Percentiles rank a stretch among this genome's conserved stretches.
These are phyloP conservation scores for Apostichopus leukothele DNA, from an alignment of 53 echinoderm and acorn worm genomes.

Conservation along the genomic window DNA sequence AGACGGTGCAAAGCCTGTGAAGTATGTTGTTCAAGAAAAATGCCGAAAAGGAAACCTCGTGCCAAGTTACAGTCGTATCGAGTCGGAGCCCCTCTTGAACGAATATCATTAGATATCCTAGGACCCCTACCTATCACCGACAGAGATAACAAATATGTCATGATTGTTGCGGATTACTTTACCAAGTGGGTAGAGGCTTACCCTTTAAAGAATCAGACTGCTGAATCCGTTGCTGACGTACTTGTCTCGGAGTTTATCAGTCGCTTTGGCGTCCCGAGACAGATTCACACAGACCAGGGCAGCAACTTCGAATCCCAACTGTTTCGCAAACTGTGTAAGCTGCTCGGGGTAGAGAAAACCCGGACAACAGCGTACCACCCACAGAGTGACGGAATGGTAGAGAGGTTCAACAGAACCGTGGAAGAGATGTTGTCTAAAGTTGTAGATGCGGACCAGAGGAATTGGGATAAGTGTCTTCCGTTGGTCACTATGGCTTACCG, in stretches of 20 bases:
- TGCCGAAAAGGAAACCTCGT: slow-evolving; percentile 1
- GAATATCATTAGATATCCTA: slow-evolving; percentile 50
- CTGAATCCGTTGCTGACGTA: slow-evolving; percentile 49
- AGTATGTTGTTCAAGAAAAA: background rate
- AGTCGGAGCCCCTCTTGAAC: slow-evolving; percentile 47
- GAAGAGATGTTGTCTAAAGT: slow-evolving; percentile 50
- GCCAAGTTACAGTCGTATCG: background rate
- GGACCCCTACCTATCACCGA: slow-evolving; percentile 49
- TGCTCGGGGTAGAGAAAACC: slow-evolving; percentile 51
- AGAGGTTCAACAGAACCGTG: slow-evolving; percentile 45
- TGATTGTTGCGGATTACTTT: slow-evolving; percentile 54
- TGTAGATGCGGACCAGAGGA: slow-evolving; percentile 42
- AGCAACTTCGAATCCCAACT: slow-evolving; percentile 50
- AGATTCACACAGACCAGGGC: slow-evolving; percentile 58
- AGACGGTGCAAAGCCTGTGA: slow-evolving; percentile 19
- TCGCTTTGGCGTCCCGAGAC: slow-evolving; percentile 42
- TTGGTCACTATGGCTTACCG: slow-evolving; percentile 51
- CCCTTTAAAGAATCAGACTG: slow-evolving; percentile 46
- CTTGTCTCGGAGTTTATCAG: slow-evolving; percentile 53
- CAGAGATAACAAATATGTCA: slow-evolving; percentile 29
- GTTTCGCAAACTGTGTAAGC: slow-evolving; percentile 22
- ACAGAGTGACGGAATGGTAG: slow-evolving; percentile 45
- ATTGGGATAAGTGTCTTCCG: slow-evolving; percentile 53
- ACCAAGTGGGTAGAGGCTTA: slow-evolving; percentile 56
- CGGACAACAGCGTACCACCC: slow-evolving; percentile 55